phyloP scores from a whole-genome alignment of 2,797 vertebrate species.

The Megaceryle alcyon region DNA sequence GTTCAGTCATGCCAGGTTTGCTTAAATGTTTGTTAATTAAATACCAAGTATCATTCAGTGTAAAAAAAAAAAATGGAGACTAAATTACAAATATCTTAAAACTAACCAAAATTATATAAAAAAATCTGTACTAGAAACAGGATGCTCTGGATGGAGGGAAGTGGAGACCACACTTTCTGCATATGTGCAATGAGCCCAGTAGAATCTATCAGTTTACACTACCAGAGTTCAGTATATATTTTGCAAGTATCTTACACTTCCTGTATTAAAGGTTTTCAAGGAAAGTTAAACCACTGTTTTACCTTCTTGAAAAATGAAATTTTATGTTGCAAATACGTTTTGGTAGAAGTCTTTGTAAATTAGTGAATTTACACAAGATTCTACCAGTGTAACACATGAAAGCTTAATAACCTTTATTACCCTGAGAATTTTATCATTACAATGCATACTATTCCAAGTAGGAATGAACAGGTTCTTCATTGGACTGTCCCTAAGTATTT shows the following conservation, averaged over 20 bases:
- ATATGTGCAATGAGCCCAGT: not conserved
- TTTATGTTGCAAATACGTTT: not conserved
- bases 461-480: not conserved
- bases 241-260: not conserved
- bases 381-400: not conserved
- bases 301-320: not conserved
- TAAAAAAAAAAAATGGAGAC: not conserved
- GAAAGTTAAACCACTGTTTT: not conserved
- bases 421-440: not conserved
- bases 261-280: not conserved
- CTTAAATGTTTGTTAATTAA: not conserved
- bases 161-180: not conserved
- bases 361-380: not conserved
- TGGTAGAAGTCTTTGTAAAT: not conserved
- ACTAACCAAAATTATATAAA: not conserved
- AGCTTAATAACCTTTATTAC: not conserved
- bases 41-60: not conserved
- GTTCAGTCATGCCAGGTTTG: rapidly evolving
- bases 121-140: not conserved
- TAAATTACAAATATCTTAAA: not conserved
- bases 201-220: not conserved
- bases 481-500: not conserved
- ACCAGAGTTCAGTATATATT: not conserved
- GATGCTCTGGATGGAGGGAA: not conserved
- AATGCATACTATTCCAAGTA: not conserved